phyloP scores from a whole-genome alignment of 1,140 invertebrate species.

The Drosophila truncata region DNA sequence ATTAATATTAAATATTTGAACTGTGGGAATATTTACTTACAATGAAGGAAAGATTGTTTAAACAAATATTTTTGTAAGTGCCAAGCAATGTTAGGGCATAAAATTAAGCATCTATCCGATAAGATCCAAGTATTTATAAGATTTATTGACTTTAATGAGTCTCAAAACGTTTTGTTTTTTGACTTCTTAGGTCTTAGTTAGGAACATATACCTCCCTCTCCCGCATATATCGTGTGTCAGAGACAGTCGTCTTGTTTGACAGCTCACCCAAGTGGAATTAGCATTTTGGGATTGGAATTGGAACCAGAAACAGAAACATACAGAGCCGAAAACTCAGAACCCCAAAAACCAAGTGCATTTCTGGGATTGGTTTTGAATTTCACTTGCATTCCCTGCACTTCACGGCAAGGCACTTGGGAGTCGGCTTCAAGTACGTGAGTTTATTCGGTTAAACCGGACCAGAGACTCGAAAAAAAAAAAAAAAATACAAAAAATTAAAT shows the following conservation, averaged over 20 bases:
- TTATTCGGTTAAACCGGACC: slow-evolving; percentile 47
- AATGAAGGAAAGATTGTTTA: no score
- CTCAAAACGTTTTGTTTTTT: slow-evolving; percentile 12
- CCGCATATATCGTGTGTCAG: slow-evolving; percentile 33
- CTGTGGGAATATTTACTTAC: neutral
- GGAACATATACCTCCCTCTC: neutral
- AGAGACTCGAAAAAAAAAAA: slow-evolving; percentile 3
- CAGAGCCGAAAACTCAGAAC: neutral
- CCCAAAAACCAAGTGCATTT: slow-evolving; percentile 17
- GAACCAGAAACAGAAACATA: slow-evolving; percentile 9
- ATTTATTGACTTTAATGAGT: slow-evolving; percentile 6
- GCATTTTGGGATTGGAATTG: slow-evolving; percentile 43
- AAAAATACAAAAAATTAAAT: slow-evolving; percentile 16
- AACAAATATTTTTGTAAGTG: neutral
- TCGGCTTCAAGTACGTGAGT: slow-evolving; percentile 72
- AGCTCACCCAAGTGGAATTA: slow-evolving; percentile 69
- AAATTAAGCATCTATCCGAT: neutral
- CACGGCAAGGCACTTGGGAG: slow-evolving; percentile 44
- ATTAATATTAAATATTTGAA: neutral
- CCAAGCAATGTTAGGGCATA: no score
- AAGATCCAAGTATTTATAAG: neutral
- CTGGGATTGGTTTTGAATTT: slow-evolving; percentile 51
- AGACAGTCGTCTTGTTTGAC: slow-evolving; percentile 48
- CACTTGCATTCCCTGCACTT: slow-evolving; percentile 39
- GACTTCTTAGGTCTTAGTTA: slow-evolving; percentile 10